A percentile compares a stretch with the other conserved stretches of the same genome.
Evolutionary conservation across 2,797 vertebrate genomes (phyloP).

Genomic region (Phalanger gymnotis): DNA sequence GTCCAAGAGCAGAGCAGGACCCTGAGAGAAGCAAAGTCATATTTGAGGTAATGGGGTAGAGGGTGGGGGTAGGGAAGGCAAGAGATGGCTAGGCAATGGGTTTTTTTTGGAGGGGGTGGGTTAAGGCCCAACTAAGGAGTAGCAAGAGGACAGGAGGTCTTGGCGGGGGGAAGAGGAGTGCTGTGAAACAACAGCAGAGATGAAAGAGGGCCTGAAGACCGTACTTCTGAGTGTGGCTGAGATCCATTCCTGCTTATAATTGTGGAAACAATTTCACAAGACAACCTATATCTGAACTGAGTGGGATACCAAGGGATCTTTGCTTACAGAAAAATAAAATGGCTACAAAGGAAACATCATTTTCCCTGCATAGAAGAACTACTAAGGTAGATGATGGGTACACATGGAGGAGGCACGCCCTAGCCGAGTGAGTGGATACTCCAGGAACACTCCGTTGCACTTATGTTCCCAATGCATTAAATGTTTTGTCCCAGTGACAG

Average conservation of each 20-base stretch:
- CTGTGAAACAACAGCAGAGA: not conserved
- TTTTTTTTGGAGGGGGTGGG: not conserved
- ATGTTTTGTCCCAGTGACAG: not conserved
- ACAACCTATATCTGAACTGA: not conserved
- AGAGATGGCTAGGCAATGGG: not conserved
- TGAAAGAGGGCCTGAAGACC: not conserved
- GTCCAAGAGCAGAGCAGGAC: not conserved
- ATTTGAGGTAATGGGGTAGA: not conserved
- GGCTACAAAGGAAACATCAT: not conserved
- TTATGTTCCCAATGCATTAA: not conserved
- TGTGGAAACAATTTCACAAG: not conserved
- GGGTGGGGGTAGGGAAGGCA: accelerated
- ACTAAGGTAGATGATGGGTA: not conserved
- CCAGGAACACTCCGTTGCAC: not conserved
- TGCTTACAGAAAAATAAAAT: not conserved
- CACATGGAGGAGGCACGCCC: not conserved
- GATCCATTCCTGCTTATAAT: not conserved
- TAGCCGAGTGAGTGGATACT: not conserved
- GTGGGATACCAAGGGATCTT: not conserved
- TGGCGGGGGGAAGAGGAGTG: not conserved
- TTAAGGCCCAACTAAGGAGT: not conserved
- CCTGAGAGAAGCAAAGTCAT: not conserved
- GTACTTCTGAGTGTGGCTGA: not conserved
- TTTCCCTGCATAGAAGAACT: not conserved
- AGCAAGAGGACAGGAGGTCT: not conserved